Evolutionary conservation across 2,888 invertebrate species (phyloP).

Genomic region (Frankliniella fusca): DNA sequence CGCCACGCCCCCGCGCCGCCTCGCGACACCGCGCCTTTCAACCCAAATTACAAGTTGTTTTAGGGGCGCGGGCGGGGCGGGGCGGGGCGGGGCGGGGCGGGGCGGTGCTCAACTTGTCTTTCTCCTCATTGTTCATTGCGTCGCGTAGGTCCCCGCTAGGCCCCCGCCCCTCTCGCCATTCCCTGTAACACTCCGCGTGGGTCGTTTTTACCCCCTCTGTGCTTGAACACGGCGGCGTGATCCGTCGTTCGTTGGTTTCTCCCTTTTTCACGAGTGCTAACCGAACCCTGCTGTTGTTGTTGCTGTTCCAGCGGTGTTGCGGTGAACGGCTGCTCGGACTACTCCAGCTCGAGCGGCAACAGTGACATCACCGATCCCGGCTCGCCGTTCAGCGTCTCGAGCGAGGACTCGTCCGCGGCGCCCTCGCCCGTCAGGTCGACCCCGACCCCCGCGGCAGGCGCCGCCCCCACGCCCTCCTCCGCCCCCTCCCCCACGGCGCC

Average conservation of each 20-base stretch:
- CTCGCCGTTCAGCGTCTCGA: conserved; percentile 71
- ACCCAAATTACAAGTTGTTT: not conserved
- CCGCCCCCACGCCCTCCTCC: conserved; percentile 33
- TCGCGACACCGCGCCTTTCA: not conserved
- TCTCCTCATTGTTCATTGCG: not conserved
- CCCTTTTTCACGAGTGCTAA: not conserved
- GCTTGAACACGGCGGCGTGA: too few relatives aligned
- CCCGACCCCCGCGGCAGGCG: too few relatives aligned
- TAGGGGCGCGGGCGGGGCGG: not conserved
- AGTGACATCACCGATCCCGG: conserved; percentile 85
- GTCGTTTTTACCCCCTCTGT: too few relatives aligned
- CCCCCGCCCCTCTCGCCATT: not conserved
- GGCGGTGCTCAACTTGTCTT: not conserved
- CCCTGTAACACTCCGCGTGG: not conserved
- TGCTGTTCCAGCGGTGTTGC: conserved; percentile 74
- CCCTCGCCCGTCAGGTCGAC: conserved; percentile 37
- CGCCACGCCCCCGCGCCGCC: not conserved
- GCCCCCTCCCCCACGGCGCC: conserved; percentile 35
- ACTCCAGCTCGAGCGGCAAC: conserved; percentile 55
- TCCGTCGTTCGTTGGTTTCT: too few relatives aligned
- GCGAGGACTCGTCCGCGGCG: conserved; percentile 38
- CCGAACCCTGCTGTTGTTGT: conserved; percentile 35
- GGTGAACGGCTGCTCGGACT: conserved; percentile 66
- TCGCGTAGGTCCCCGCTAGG: not conserved
- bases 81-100: not conserved